phyloP scores from a whole-genome alignment of 2,797 vertebrate genomes.

The Odontamblyopus rebecca region DNA sequence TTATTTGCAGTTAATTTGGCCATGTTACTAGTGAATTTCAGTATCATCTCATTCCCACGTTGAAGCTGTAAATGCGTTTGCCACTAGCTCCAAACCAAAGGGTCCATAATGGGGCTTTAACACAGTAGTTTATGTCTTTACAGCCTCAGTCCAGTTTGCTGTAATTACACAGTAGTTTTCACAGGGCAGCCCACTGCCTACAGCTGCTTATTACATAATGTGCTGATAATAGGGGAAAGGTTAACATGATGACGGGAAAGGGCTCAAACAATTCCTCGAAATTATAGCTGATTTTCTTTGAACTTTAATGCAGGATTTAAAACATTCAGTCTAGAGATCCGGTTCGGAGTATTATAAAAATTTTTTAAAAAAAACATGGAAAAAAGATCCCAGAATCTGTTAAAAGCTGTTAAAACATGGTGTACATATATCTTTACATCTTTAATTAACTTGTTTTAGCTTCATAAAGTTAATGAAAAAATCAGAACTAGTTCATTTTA shows the following conservation, averaged over 20 bases:
- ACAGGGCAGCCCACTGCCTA: neutral
- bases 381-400: too few relatives aligned
- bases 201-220: constrained; percentile 7
- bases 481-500: too few relatives aligned
- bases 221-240: constrained; percentile 4
- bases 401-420: too few relatives aligned
- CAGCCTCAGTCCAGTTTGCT: constrained; percentile 8
- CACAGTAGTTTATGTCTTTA: constrained; percentile 8
- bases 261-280: neutral
- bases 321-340: neutral
- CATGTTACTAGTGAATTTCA: too few relatives aligned
- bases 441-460: too few relatives aligned
- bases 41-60: too few relatives aligned
- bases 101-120: constrained; percentile 4
- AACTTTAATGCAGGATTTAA: neutral
- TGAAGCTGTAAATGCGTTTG: neutral
- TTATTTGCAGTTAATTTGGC: too few relatives aligned
- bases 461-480: too few relatives aligned
- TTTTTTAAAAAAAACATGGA: too few relatives aligned
- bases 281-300: neutral
- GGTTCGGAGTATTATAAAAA: too few relatives aligned
- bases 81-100: neutral
- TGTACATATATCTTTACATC: too few relatives aligned
- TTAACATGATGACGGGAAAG: neutral
- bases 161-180: constrained; percentile 5